Evolutionary conservation across 2,113 vertebrate genomes (phyloP).

Genomic region (Protobothrops mucrosquamatus): DNA sequence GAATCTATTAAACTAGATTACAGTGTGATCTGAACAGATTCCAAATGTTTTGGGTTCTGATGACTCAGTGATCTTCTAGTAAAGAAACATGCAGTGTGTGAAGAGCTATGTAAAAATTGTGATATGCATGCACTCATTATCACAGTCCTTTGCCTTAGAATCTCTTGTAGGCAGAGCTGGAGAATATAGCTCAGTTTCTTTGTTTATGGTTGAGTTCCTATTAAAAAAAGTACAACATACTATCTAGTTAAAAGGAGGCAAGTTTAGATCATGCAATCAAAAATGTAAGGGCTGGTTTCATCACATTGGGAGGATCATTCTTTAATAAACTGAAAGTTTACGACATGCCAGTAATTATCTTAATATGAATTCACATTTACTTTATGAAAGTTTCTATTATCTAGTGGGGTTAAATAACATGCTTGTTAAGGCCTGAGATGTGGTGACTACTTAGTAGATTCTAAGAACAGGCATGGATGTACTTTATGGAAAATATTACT

Average conservation of each 20-base stretch:
- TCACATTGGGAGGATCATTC: not conserved
- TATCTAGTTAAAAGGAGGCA: not conserved
- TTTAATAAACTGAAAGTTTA: not conserved
- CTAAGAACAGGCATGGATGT: not conserved
- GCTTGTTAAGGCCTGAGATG: not conserved
- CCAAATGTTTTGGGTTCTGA: not conserved
- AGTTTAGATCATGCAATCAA: not conserved
- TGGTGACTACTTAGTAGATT: not conserved
- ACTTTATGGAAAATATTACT: not conserved
- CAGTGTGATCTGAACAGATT: not conserved
- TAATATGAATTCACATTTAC: not conserved
- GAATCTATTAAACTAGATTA: not conserved
- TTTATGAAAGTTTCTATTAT: not conserved
- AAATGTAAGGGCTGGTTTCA: not conserved
- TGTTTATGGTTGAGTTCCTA: not conserved
- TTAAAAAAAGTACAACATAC: not conserved
- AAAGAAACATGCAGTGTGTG: not conserved
- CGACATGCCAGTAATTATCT: not conserved
- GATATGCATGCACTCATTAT: not conserved
- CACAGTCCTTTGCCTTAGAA: not conserved
- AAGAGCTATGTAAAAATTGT: not conserved
- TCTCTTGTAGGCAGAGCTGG: not conserved
- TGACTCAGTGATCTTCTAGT: not conserved
- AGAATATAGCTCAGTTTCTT: not conserved
- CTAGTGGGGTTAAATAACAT: not conserved